Base-by-base conservation (phyloP, 2,797 vertebrate species). In the Onychomys torridus region DNA sequence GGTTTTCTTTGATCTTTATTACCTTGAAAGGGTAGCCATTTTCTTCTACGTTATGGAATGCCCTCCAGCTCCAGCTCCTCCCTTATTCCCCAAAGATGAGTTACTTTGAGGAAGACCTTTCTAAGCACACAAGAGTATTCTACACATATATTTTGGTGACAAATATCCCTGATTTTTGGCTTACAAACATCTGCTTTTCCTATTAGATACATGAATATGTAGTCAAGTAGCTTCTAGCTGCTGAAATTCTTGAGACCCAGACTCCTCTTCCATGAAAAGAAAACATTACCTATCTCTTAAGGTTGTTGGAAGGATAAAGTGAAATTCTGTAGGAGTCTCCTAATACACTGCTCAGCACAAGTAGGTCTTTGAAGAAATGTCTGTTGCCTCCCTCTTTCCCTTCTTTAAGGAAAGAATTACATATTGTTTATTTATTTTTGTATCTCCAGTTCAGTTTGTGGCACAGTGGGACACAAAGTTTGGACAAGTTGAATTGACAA, bases 371-470 rank as follows among this genome's bases (percentile, higher is more conserved):
- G 16, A 57, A 87, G 40, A 93, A 88, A 93, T 90, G 67, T 94
- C 49, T 46, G 21, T 83, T 93, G 40, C 65, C 59, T 71, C 57
- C 5, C 2, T 93, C 61, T 92, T 52, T 9, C 23, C n/a, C 7
- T 91, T 90, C 63, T 96, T 90, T 91, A 76, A 93, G 71, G 14
- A 97, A 96, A 12, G 11, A 89, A 75, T 32, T 37, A 14, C 23
- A n/a, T 46, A 59, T 86, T 57, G 65, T 89, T 67, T 87, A 37
- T 76, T 63, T 94, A 69, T 37, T 52, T 96, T 77, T 81, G 14
- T 32, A 88, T 61, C 14, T 88, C 67, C 27, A 79, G 27, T 21
- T 81, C 37, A 77, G 16, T 29, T 34, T 7, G 49, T 88, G 40
- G 81, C 34, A 94, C 55, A 34, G 46, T 78, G 40, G 32, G 17